Percentiles rank a stretch among this genome's conserved stretches.
Conservation (phyloP, 2,113 vertebrate species). For the Aegypius monachus region DNA sequence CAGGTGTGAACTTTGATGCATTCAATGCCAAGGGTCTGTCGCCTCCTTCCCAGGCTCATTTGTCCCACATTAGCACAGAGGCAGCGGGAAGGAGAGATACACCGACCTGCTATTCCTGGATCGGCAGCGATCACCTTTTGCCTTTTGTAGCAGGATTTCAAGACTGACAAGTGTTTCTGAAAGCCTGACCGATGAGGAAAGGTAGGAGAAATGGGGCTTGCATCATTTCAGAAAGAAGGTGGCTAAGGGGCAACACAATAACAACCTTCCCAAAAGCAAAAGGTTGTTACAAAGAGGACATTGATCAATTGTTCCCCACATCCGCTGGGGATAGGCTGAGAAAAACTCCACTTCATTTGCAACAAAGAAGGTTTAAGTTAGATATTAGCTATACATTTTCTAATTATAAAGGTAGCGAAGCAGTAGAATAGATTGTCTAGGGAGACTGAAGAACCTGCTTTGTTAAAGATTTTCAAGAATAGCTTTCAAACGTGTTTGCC, state of each 20-base stretch:
- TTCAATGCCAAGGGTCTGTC: neutral
- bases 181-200: neutral
- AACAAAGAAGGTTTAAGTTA: slow-evolving; percentile 52
- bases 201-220: neutral
- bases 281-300: slow-evolving; percentile 44
- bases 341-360: slow-evolving; percentile 53
- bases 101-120: slow-evolving; percentile 1
- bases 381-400: slow-evolving; percentile 61
- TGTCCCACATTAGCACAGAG: neutral
- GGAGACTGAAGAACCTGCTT: slow-evolving; percentile 52
- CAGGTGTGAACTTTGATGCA: neutral
- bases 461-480: slow-evolving; percentile 56
- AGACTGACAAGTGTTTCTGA: slow-evolving; percentile 24
- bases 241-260: neutral
- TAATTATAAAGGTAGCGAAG: slow-evolving; percentile 58
- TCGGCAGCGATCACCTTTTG: neutral
- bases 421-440: slow-evolving; percentile 40
- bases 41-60: neutral
- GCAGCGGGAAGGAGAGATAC: neutral
- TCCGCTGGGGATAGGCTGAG: slow-evolving; percentile 18
- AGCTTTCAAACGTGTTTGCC: slow-evolving; percentile 25
- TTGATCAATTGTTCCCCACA: slow-evolving; percentile 39
- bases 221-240: neutral
- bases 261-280: slow-evolving; percentile 44
- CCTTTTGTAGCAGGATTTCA: neutral